Evolutionary conservation across 2,888 invertebrate species (phyloP).

Genomic region (Drosophila macrospina): DNA sequence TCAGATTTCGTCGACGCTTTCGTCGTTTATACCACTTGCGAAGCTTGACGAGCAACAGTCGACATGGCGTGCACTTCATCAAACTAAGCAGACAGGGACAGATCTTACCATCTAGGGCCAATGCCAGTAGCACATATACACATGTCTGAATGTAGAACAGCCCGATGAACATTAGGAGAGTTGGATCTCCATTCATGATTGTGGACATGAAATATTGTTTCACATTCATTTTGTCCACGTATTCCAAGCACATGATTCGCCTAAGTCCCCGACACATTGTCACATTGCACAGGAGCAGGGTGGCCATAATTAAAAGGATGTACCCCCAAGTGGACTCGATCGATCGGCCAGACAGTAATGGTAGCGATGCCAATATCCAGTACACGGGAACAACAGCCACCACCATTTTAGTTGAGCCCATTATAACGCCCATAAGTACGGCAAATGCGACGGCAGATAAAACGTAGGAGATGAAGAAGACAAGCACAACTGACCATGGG

Average conservation of each 20-base stretch:
- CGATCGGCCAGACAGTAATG: constrained; percentile 32
- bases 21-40: background rate
- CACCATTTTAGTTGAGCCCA: constrained; percentile 31
- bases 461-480: constrained; percentile 46
- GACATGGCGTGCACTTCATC: constrained; percentile 15
- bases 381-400: constrained; percentile 45
- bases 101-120: constrained; percentile 28
- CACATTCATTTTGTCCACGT: background rate
- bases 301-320: background rate
- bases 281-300: constrained; percentile 55
- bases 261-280: constrained; percentile 47
- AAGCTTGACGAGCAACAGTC: background rate
- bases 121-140: constrained; percentile 30
- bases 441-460: constrained; percentile 42
- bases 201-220: constrained; percentile 25
- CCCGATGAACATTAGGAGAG: constrained; percentile 28
- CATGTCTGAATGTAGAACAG: constrained; percentile 44
- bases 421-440: constrained; percentile 36
- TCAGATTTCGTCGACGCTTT: background rate
- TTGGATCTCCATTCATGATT: constrained; percentile 13
- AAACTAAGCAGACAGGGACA: background rate
- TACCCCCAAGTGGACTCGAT: constrained; percentile 5
- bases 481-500: constrained; percentile 42
- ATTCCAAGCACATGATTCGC: constrained; percentile 34
- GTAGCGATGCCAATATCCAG: constrained; percentile 56